Conservation (phyloP, 2,888 invertebrate species). For the Macaria liturata region DNA sequence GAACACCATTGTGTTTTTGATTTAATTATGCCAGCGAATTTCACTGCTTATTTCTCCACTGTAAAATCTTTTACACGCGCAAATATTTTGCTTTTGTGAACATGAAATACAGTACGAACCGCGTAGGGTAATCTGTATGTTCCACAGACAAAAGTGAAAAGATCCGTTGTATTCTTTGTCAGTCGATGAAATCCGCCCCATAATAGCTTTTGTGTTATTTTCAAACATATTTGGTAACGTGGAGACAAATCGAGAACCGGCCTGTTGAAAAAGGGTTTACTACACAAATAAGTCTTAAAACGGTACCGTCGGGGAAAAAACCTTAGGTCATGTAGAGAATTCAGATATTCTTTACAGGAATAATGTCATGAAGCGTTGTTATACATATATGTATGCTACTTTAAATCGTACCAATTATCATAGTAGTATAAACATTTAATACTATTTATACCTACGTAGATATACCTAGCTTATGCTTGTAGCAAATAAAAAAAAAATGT, state of each 20-base stretch:
- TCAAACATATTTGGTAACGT: conserved; percentile 34
- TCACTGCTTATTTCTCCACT: conserved; percentile 21
- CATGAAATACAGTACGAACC: conserved; percentile 11
- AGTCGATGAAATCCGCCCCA: conserved; percentile 1
- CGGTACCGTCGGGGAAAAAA: no score
- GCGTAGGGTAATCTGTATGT: conserved; percentile 24
- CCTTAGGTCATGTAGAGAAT: no score
- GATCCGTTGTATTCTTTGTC: conserved; percentile 20
- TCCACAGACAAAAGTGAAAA: conserved; percentile 19
- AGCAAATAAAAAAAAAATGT: no score
- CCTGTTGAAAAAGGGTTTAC: no score
- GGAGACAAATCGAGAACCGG: not conserved
- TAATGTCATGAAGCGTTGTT: no score
- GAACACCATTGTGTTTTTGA: conserved; percentile 33
- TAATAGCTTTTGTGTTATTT: conserved; percentile 46
- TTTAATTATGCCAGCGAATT: conserved; percentile 32
- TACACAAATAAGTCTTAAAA: no score
- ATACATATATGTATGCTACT: no score
- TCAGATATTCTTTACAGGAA: no score
- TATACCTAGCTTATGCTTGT: no score
- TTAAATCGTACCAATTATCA: no score
- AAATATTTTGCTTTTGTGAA: conserved; percentile 29
- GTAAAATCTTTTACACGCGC: conserved; percentile 44
- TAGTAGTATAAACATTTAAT: no score
- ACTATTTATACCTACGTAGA: no score